Percentiles rank a stretch among this genome's conserved stretches.
Evolutionary conservation across 2,888 invertebrate genomes (phyloP).

Genomic region (Papilio gigon): DNA sequence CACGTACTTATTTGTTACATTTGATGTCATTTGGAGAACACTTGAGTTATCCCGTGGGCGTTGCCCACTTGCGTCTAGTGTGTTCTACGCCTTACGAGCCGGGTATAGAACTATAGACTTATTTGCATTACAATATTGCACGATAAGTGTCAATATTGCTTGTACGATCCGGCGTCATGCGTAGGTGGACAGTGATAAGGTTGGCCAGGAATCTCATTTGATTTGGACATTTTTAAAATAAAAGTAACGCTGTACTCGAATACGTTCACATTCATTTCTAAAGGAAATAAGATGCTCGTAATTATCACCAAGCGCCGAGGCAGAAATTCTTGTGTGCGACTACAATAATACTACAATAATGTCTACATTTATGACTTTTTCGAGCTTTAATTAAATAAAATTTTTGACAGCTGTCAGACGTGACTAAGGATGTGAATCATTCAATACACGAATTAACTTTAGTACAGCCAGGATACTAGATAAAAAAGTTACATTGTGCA

Average conservation of each 20-base stretch:
- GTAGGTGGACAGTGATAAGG: slow-evolving; percentile 34
- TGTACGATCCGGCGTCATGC: slow-evolving; percentile 20
- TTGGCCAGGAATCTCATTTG: slow-evolving; percentile 15
- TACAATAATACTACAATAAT: too few relatives aligned
- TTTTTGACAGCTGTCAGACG: neutral
- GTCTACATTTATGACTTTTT: too few relatives aligned
- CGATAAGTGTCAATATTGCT: slow-evolving; percentile 38
- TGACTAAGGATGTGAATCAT: neutral
- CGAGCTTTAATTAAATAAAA: too few relatives aligned
- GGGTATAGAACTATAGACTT: slow-evolving; percentile 31
- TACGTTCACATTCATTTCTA: neutral
- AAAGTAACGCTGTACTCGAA: slow-evolving; percentile 11
- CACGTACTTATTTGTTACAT: slow-evolving; percentile 19
- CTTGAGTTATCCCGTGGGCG: slow-evolving; percentile 33
- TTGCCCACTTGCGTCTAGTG: slow-evolving; percentile 30
- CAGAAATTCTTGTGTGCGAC: neutral
- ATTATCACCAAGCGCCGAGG: neutral
- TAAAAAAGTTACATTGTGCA: neutral
- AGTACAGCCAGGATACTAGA: too few relatives aligned
- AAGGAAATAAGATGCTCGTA: neutral
- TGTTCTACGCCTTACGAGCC: slow-evolving; percentile 16
- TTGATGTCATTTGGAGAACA: slow-evolving; percentile 31
- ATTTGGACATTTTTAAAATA: slow-evolving; percentile 24
- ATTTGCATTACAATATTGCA: slow-evolving; percentile 33
- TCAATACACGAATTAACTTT: neutral